Evolutionary conservation across 2,113 vertebrate genomes (phyloP).

Genomic region (Chunga burmeisteri): DNA sequence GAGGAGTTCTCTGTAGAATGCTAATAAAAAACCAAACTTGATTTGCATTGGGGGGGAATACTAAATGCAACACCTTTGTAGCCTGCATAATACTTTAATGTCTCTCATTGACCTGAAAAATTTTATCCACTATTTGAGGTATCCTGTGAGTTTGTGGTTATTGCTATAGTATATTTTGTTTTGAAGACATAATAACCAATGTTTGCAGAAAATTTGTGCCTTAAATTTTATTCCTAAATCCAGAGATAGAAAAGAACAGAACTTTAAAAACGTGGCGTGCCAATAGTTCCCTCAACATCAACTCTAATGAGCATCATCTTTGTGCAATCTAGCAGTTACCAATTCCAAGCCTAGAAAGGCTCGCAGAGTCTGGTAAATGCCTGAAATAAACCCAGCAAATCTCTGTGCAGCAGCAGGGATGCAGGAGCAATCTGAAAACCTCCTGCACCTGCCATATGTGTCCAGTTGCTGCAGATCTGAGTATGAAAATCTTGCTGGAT

Average conservation of each 20-base stretch:
- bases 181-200: not conserved
- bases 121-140: not conserved
- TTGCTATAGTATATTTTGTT: not conserved
- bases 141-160: not conserved
- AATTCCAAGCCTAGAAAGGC: not conserved
- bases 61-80: not conserved
- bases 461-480: not conserved
- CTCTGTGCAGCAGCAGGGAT: not conserved
- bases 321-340: not conserved
- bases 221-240: not conserved
- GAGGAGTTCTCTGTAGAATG: not conserved
- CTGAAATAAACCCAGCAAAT: constrained; percentile 31
- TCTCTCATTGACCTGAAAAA: not conserved
- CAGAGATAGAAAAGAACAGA: not conserved
- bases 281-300: not conserved
- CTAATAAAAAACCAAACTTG: not conserved
- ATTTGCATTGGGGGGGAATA: not conserved
- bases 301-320: not conserved
- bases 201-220: not conserved
- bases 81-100: not conserved
- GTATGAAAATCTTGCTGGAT: not conserved
- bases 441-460: not conserved
- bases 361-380: not conserved
- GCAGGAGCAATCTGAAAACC: not conserved
- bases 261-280: not conserved